Evolutionary conservation across 2,113 vertebrate species (phyloP).

Genomic region (Pseudorasbora parva): DNA sequence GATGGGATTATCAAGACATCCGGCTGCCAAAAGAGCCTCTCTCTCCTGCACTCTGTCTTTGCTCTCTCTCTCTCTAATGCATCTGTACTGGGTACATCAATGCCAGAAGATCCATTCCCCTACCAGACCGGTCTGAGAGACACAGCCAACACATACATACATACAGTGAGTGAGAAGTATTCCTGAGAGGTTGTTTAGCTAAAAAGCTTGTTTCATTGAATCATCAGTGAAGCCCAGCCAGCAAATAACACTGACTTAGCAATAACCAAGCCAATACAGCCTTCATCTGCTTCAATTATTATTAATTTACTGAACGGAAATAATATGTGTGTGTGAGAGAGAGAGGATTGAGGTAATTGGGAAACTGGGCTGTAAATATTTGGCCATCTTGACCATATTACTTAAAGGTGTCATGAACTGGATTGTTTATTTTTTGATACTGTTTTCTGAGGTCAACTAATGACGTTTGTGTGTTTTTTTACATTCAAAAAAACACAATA

Average conservation of each 20-base stretch:
- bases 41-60: background rate
- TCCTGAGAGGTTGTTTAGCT: conserved; percentile 23
- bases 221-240: conserved; percentile 1
- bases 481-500: too few species aligned
- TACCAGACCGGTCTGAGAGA: background rate
- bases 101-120: conserved; percentile 30
- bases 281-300: conserved; percentile 6
- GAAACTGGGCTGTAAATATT: background rate
- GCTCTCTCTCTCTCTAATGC: conserved; percentile 22
- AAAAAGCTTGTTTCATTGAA: conserved; percentile 35
- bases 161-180: conserved; percentile 19
- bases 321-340: conserved; percentile 12
- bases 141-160: conserved; percentile 1
- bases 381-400: too few species aligned
- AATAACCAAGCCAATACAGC: conserved; percentile 13
- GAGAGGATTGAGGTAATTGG: background rate
- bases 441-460: too few species aligned
- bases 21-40: conserved; percentile 2
- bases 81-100: conserved; percentile 7
- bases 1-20: conserved; percentile 12
- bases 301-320: conserved; percentile 27
- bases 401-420: too few species aligned
- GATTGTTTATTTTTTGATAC: too few species aligned
- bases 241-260: conserved; percentile 32
- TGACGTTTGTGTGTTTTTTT: too few species aligned